Conservation (phyloP, 2,113 vertebrate genomes). For the Columba janthina region DNA sequence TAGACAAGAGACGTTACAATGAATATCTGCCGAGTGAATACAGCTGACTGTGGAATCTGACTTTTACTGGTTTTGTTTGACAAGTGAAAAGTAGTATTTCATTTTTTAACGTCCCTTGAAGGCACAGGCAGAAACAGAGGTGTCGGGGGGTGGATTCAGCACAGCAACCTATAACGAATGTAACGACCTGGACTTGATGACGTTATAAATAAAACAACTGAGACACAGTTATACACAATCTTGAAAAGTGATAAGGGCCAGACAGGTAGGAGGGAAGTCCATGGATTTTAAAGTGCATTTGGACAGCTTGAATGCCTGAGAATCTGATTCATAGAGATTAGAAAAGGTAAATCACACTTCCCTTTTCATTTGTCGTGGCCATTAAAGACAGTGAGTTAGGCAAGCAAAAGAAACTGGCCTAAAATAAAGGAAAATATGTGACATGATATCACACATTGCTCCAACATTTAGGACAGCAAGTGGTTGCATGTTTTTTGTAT, state of each 20-base stretch:
- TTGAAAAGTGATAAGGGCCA: neutral
- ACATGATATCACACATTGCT: neutral
- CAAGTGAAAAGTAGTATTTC: neutral
- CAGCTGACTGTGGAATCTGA: neutral
- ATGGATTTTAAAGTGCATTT: neutral
- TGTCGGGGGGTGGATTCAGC: neutral
- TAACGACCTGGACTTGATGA: neutral
- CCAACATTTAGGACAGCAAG: neutral
- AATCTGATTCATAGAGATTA: neutral
- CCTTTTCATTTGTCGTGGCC: neutral
- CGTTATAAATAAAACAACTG: neutral
- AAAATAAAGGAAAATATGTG: neutral
- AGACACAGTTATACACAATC: neutral
- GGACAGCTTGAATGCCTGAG: neutral
- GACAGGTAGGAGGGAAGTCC: neutral
- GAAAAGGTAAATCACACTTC: neutral
- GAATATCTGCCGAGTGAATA: neutral
- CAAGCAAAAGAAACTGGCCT: neutral
- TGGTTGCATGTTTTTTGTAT: fast-evolving
- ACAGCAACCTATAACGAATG: neutral
- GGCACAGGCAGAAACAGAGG: neutral
- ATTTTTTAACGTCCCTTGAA: neutral
- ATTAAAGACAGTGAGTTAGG: neutral
- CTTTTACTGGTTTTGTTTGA: neutral
- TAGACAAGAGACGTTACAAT: neutral